Base-by-base conservation (phyloP, 2,888 invertebrate species). In the Stegana nigrithorax region DNA sequence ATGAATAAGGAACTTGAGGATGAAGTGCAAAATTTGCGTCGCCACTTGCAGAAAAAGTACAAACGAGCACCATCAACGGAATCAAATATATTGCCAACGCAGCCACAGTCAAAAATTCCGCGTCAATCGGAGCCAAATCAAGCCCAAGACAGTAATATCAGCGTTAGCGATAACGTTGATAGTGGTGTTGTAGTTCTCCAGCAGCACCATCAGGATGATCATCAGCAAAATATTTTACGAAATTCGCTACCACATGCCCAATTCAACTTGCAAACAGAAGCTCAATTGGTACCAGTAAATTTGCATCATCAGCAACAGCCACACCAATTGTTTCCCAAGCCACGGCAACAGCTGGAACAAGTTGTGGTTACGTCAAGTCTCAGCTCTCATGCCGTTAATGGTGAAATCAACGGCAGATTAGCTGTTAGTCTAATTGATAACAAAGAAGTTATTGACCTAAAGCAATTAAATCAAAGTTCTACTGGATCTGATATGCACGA, bases 1-100 rank as follows among this genome's bases (percentile, higher is more conserved):
- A 74, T 73, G 14, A 71, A 80, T 50, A 71, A 71, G 7, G 72
- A 73, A 26, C 65, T 83, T 26, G 79, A 80, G 45, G 70, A 70
- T 10, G 72, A 73, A 10, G 67, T 80, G 2, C 73, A 77, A 10
- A 78, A 81, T 14, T 42, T 80, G 10, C 76, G 72, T 3, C 72
- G 70, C 47, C 78, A 76, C 59, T 57, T 73, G 39, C 72, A 72
- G 27, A 68, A 67, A 10, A 64, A 63, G 51, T 67, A 72, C 17
- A 75, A 77, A 62, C 69, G 75, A 6, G 58, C 71, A 2, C 65
- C 66, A 1, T 51, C 50, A 8, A 25, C 25, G 8, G 69, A 67
- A 23, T 72, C 68, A 8, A 71, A 70, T 23, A 70, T 67, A 17
- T 51, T 67, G 45, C 73, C 72, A 21, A 71, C 73, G 29, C 77